A percentile compares a stretch with the other conserved stretches of the same genome.
Conservation (phyloP, 2,113 vertebrate genomes). For the Ancistrus triradiatus region DNA sequence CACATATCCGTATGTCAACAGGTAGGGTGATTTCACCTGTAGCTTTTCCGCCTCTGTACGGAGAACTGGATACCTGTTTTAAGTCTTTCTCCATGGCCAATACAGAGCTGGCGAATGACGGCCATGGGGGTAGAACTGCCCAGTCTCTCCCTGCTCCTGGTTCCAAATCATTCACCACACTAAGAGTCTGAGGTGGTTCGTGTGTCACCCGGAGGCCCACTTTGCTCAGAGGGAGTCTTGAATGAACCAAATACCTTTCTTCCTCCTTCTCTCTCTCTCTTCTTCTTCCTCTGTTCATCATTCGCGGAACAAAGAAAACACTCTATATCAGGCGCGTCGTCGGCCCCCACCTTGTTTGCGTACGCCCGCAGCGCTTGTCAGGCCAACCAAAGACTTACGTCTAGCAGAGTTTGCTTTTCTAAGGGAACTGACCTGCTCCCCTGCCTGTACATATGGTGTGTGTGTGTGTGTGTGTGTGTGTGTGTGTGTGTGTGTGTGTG, state of each 20-base stretch:
- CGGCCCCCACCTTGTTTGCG: conserved; percentile 63
- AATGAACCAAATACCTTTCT: conserved; percentile 47
- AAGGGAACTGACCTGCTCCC: conserved; percentile 18
- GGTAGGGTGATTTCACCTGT: conserved; percentile 14
- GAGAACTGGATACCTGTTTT: background rate
- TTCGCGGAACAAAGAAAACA: conserved; percentile 60
- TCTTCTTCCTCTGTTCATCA: background rate
- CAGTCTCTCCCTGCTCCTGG: background rate
- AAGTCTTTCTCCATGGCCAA: conserved; percentile 13
- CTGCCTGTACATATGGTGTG: conserved; percentile 2
- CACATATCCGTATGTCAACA: background rate
- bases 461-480: no score
- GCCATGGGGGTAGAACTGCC: no score
- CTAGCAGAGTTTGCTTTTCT: conserved; percentile 50
- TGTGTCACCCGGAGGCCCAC: background rate
- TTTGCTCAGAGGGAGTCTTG: conserved; percentile 41
- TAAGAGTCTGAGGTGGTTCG: conserved; percentile 33
- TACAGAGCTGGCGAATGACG: background rate
- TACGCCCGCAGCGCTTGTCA: conserved; percentile 54
- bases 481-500: no score
- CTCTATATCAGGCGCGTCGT: conserved; percentile 61
- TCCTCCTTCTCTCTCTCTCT: background rate
- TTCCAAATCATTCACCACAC: conserved; percentile 34
- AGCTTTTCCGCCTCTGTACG: background rate
- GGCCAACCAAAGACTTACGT: conserved; percentile 48